phyloP scores from a whole-genome alignment of 1,140 invertebrate species.

The Drosophila kepulauana region DNA sequence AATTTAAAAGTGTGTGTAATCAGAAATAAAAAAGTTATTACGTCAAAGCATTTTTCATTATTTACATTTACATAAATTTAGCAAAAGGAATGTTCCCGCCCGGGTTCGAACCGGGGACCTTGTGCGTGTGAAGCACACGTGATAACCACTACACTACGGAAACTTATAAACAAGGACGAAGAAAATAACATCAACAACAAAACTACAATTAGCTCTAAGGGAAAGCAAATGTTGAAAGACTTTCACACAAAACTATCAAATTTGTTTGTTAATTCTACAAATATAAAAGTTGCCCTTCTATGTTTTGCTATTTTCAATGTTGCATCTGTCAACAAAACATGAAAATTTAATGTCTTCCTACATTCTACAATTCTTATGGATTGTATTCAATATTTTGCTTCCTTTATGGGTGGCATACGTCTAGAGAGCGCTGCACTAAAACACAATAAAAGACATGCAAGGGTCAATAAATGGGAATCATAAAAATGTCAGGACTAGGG shows the following conservation, averaged over 20 bases:
- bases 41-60: not conserved
- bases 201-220: not conserved
- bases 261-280: not conserved
- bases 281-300: not conserved
- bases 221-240: not conserved
- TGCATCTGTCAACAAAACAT: constrained; percentile 36
- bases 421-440: not conserved
- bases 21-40: not conserved
- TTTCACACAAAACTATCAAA: not conserved
- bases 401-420: constrained; percentile 47
- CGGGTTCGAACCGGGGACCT: constrained; percentile 89
- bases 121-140: constrained; percentile 89
- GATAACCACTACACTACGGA: constrained; percentile 86
- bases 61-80: not conserved
- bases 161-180: not conserved
- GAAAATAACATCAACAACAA: not conserved
- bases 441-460: constrained; percentile 35
- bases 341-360: constrained; percentile 25
- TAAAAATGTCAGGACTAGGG: constrained; percentile 56
- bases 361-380: constrained; percentile 16
- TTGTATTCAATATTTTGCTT: constrained; percentile 25
- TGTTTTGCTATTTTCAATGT: constrained; percentile 25
- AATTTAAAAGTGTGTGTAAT: not conserved
- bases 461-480: constrained; percentile 51
- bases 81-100: constrained; percentile 85